Evolutionary conservation across 2,797 vertebrate genomes (phyloP).

Genomic region (Neostethus bicornis): DNA sequence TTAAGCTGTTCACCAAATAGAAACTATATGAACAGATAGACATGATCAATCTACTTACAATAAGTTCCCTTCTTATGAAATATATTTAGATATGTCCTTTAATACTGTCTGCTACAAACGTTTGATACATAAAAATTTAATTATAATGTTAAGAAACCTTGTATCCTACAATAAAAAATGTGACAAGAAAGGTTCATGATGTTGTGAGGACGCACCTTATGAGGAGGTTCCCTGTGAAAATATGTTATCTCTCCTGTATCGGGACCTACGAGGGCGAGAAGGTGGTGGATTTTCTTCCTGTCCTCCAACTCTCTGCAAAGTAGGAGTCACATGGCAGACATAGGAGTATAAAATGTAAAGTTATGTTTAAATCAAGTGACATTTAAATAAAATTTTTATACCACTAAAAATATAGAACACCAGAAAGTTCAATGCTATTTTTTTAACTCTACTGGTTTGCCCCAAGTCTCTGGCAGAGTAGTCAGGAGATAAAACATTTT

Average conservation of each 20-base stretch:
- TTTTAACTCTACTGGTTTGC: no score
- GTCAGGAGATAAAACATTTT: no score
- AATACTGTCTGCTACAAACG: background rate
- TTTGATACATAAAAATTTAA: background rate
- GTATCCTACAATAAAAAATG: background rate
- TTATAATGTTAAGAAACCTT: background rate
- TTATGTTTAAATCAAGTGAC: no score
- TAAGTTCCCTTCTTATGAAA: no score
- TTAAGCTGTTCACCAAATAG: no score
- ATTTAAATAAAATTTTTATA: no score
- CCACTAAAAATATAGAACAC: no score
- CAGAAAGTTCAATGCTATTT: no score
- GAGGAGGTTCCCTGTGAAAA: slow-evolving; percentile 91
- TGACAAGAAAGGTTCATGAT: background rate
- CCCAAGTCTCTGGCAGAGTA: no score
- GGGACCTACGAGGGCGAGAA: slow-evolving; percentile 87
- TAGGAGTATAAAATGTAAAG: no score
- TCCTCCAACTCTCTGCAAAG: slow-evolving; percentile 91
- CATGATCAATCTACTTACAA: no score
- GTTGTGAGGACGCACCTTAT: slow-evolving; percentile 78
- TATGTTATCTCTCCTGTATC: slow-evolving; percentile 90
- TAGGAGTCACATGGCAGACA: background rate
- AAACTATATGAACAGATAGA: background rate
- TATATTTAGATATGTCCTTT: no score
- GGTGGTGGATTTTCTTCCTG: slow-evolving; percentile 93